Conservation (phyloP, 1,140 invertebrate genomes). For the Musca vetustissima region DNA sequence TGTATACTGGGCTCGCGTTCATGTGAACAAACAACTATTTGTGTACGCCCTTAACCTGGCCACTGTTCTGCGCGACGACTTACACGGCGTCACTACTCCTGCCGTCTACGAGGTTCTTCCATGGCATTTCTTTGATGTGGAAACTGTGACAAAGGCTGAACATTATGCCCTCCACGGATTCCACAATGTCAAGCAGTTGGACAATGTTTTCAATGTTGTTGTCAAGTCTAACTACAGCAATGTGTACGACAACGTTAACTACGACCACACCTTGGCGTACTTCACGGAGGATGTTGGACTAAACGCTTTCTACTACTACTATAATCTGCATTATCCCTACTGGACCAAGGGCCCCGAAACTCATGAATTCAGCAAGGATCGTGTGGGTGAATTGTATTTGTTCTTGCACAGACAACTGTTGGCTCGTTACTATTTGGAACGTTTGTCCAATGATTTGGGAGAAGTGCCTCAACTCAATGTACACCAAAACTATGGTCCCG, state of each 20-base stretch:
- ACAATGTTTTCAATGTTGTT: conserved; percentile 55
- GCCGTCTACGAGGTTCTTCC: conserved; percentile 67
- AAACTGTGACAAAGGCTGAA: conserved; percentile 61
- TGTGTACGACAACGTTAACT: conserved; percentile 55
- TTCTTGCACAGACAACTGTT: conserved; percentile 65
- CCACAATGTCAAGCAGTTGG: conserved; percentile 57
- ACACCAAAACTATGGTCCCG: conserved; percentile 59
- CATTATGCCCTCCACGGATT: conserved; percentile 62
- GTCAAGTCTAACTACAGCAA: conserved; percentile 65
- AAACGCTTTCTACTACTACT: conserved; percentile 66
- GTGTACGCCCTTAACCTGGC: conserved; percentile 62
- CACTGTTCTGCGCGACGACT: conserved; percentile 61
- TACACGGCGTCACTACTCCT: conserved; percentile 62
- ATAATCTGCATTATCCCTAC: conserved; percentile 59
- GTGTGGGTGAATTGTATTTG: conserved; percentile 65
- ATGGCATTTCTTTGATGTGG: conserved; percentile 62
- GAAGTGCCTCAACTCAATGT: conserved; percentile 64
- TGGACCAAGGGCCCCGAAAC: conserved; percentile 57
- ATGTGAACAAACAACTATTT: conserved; percentile 66
- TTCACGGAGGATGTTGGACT: conserved; percentile 71
- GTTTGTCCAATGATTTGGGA: conserved; percentile 63
- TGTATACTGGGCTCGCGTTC: conserved; percentile 61
- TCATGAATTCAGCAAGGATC: conserved; percentile 57
- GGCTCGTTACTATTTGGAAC: conserved; percentile 69
- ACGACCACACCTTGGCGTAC: conserved; percentile 63